Evolutionary conservation across 2,888 invertebrate species (phyloP), one percentile per base, ranked within the genome.

Genomic region (Andricus curvator): DNA sequence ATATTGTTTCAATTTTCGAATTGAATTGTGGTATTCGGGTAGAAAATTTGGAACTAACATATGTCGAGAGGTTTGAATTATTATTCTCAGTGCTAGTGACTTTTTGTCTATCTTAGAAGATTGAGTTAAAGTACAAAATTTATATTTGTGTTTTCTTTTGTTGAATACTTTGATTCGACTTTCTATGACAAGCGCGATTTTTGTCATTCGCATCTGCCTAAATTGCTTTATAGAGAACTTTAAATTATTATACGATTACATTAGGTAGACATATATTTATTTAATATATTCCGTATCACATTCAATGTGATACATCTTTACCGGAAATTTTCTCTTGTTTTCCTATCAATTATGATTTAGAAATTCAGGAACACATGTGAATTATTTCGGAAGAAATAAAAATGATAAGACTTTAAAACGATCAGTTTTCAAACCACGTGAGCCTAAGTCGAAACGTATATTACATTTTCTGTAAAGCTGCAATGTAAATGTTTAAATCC

Each of bases 381-480:
- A 60, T 22, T 60, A 60, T 60, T 60, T 60, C 11, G 60, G 60
- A 60, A 60, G 29, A 25, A 65, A 65, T 66, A 66, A 66, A 66
- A 66, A 33, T 33, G 33, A 65, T 65, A 60, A 60, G 64, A 64
- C 60, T 64, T 22, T 22, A 60, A 22, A 64, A 25, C 22, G 17
- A 25, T 64, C 25, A 29, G 64, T 66, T 66, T 66, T 66, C 66
- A 20, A 20, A 33, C 22, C 20, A 66, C 20, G n/a, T 29, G 9
- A 17, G 29, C 25, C 20, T 48, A 29, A 51, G 51, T 74, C 29
- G 20, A 74, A 51, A n/a, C 33, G 33, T 74, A 60, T 56, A 74
- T 56, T 74, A 56, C 74, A 74, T 74, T 74, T 74, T 74, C 56
- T 74, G 74, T 74, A 74, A 74, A 74, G 33, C 74, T 33, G 20